Percentiles rank a stretch among this genome's conserved stretches.
Evolutionary conservation across 2,113 vertebrate species (phyloP).

Genomic region (Toxostoma redivivum): DNA sequence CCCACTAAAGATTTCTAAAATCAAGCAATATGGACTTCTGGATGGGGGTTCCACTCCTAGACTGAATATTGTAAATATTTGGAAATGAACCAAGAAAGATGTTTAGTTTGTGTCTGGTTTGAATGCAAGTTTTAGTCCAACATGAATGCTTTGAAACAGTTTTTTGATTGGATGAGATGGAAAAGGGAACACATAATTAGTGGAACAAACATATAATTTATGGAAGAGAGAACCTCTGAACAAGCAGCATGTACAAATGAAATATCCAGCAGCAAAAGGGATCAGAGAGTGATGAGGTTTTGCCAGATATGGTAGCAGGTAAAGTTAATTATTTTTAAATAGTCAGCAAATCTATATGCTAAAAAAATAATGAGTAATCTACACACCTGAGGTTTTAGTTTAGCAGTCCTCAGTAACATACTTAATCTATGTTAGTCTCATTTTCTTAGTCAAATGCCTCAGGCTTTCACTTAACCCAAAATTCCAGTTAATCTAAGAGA

Average conservation of each 20-base stretch:
- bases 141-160: not conserved
- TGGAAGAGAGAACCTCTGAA: not conserved
- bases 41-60: not conserved
- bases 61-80: not conserved
- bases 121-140: not conserved
- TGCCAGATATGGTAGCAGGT: not conserved
- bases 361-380: not conserved
- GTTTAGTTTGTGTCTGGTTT: constrained; percentile 21
- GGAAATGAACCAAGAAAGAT: not conserved
- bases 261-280: not conserved
- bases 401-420: not conserved
- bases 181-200: not conserved
- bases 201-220: not conserved
- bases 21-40: not conserved
- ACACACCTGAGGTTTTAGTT: constrained; percentile 1
- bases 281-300: not conserved
- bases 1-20: not conserved
- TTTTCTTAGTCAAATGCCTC: constrained; percentile 28
- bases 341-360: not conserved
- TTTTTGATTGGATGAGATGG: not conserved
- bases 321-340: not conserved
- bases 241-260: not conserved
- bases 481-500: constrained; percentile 40
- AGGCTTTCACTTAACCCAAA: constrained; percentile 47
- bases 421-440: not conserved